Percentiles rank a stretch among this genome's conserved stretches.
Evolutionary conservation across 2,113 vertebrate species (phyloP).

Genomic region (Tragelaphus buxtoni): DNA sequence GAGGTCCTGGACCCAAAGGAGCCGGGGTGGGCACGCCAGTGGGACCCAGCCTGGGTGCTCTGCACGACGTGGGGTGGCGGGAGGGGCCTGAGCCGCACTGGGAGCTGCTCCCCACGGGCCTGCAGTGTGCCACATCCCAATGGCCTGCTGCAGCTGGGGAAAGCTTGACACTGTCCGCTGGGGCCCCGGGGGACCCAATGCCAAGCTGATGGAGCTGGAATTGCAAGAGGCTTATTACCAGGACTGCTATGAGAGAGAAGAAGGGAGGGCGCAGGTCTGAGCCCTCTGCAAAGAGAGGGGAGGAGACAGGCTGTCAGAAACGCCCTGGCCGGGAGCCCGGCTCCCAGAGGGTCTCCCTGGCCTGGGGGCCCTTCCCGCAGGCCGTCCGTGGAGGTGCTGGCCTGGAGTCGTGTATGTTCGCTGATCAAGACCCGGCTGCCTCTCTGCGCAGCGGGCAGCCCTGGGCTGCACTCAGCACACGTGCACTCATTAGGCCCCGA

Average conservation of each 20-base stretch:
- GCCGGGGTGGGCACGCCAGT: background rate
- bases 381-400: rapidly evolving
- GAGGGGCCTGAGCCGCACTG: background rate
- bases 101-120: background rate
- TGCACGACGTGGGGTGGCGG: rapidly evolving
- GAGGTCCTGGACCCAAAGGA: background rate
- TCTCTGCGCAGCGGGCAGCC: background rate
- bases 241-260: background rate
- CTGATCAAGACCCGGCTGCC: background rate
- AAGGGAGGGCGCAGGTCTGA: background rate
- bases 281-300: background rate
- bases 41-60: background rate
- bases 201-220: background rate
- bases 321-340: rapidly evolving
- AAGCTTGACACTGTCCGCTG: rapidly evolving
- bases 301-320: background rate
- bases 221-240: too few relatives aligned
- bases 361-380: background rate
- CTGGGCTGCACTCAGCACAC: too few relatives aligned
- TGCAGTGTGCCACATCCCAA: background rate
- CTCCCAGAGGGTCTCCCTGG: background rate
- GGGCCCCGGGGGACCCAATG: background rate
- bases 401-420: background rate
- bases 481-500: rapidly evolving
- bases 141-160: background rate